Evolutionary conservation across 2,888 invertebrate species (phyloP).

Genomic region (Troides helena): DNA sequence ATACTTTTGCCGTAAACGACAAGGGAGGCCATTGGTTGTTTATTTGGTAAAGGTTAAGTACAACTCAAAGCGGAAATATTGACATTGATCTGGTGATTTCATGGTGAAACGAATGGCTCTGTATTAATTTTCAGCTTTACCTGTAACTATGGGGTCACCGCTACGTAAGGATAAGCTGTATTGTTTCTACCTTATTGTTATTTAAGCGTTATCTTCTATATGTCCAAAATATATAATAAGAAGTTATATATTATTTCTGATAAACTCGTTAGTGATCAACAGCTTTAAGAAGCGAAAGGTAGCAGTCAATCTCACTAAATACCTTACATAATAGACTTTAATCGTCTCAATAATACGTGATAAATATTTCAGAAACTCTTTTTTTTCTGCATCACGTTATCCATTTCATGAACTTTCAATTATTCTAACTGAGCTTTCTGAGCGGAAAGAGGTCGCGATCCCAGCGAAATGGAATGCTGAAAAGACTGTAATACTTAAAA

Average conservation of each 20-base stretch:
- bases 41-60: background rate
- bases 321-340: constrained; percentile 15
- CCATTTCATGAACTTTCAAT: constrained; percentile 1
- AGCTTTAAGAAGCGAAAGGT: constrained; percentile 19
- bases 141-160: too few relatives aligned
- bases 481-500: constrained; percentile 9
- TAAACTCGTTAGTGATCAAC: background rate
- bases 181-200: too few relatives aligned
- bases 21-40: background rate
- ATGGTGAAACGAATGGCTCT: too few relatives aligned
- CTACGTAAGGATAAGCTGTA: too few relatives aligned
- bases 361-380: background rate
- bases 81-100: too few relatives aligned
- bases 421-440: background rate
- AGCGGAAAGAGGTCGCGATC: background rate
- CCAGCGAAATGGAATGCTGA: background rate
- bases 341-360: background rate
- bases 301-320: constrained; percentile 17
- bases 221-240: background rate
- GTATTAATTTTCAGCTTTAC: too few relatives aligned
- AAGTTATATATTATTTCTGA: background rate
- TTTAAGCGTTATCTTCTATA: too few relatives aligned
- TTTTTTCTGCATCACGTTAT: background rate
- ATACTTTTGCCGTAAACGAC: background rate
- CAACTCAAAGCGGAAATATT: too few relatives aligned